Evolutionary conservation across 2,888 invertebrate genomes (phyloP).

Genomic region (Limulus polyphemus): DNA sequence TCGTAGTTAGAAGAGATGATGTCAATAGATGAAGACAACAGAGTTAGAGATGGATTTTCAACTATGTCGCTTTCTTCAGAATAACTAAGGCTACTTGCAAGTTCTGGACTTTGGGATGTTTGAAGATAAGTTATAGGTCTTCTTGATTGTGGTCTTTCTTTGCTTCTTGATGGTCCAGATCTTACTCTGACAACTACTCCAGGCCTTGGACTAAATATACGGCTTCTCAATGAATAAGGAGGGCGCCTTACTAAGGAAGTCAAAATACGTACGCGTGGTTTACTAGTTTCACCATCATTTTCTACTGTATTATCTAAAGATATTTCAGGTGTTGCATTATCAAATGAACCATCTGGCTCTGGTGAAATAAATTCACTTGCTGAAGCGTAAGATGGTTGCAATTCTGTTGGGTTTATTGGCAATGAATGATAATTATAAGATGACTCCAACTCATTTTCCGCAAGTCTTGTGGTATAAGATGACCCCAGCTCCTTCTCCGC

Average conservation of each 20-base stretch:
- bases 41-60: no score
- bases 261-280: no score
- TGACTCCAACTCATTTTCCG: background rate
- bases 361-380: background rate
- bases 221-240: constrained; percentile 9
- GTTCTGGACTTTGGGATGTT: background rate
- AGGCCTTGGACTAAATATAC: constrained; percentile 16
- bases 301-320: no score
- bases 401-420: no score
- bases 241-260: no score
- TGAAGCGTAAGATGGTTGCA: constrained; percentile 15
- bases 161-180: constrained; percentile 9
- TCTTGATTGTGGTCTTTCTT: background rate
- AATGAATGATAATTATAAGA: background rate
- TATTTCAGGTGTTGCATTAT: no score
- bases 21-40: no score
- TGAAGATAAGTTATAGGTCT: no score
- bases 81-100: background rate
- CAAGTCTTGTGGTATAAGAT: background rate
- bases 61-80: no score
- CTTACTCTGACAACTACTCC: constrained; percentile 21
- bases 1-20: no score
- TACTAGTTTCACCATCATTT: no score
- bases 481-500: background rate
- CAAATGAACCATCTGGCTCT: no score